phyloP scores from a whole-genome alignment of 2,113 vertebrate genomes.

The Gadus chalcogrammus region DNA sequence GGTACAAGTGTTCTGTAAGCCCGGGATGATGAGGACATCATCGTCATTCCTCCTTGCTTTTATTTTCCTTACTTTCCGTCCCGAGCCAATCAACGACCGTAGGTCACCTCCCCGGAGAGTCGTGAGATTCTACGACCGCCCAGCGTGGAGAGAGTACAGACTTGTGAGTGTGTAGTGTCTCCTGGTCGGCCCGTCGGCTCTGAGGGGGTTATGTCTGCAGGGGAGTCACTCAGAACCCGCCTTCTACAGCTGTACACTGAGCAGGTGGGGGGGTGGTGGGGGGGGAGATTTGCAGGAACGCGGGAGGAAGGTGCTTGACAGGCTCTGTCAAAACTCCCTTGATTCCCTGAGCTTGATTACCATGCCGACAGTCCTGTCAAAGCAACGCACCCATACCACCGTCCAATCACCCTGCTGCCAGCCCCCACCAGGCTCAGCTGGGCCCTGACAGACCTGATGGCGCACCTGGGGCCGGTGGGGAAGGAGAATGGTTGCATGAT shows the following conservation, averaged over 20 bases:
- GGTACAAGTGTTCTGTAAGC: no score
- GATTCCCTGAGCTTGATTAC: slow-evolving; percentile 35
- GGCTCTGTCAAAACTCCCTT: slow-evolving; percentile 46
- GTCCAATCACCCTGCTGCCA: slow-evolving; percentile 11
- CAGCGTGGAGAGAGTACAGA: no score
- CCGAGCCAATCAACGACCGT: no score
- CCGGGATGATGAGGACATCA: neutral
- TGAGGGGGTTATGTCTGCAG: no score
- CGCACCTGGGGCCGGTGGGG: slow-evolving; percentile 2
- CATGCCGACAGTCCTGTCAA: slow-evolving; percentile 24
- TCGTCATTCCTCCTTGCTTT: neutral
- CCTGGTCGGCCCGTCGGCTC: no score
- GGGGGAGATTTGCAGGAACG: slow-evolving; percentile 31
- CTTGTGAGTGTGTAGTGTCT: no score
- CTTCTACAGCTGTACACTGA: slow-evolving; percentile 21
- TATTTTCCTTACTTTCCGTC: no score
- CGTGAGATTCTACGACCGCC: no score
- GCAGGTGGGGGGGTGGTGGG: no score
- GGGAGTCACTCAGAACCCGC: no score
- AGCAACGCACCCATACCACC: slow-evolving; percentile 41
- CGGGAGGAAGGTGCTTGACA: slow-evolving; percentile 36
- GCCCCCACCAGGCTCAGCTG: slow-evolving; percentile 13
- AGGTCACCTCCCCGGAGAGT: no score
- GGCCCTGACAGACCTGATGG: neutral
- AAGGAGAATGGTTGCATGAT: slow-evolving; percentile 8